Percentiles rank a stretch among this genome's conserved stretches.
phyloP scores from a whole-genome alignment of 2,797 vertebrate species.

The Hylomyscus alleni region DNA sequence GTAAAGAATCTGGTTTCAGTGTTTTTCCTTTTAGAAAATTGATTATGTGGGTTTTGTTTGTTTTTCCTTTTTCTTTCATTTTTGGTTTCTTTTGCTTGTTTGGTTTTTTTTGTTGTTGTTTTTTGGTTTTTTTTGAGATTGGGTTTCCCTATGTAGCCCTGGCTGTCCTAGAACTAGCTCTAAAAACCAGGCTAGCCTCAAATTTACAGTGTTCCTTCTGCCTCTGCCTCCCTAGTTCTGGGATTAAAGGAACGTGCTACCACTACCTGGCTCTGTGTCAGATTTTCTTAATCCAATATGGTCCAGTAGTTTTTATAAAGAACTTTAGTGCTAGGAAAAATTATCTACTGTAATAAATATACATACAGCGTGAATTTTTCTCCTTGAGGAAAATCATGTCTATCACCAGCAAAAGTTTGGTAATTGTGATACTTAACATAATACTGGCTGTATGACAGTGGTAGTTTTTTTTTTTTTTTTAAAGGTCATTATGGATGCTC shows the following conservation, averaged over 20 bases:
- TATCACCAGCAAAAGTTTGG: slow-evolving; percentile 41
- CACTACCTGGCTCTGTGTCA: background rate
- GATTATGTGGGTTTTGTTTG: slow-evolving; percentile 8
- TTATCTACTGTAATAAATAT: slow-evolving; percentile 51
- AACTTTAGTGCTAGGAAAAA: slow-evolving; percentile 53
- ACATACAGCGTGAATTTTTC: slow-evolving; percentile 37
- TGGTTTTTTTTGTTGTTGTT: too few relatives aligned
- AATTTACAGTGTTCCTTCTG: background rate
- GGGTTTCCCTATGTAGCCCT: background rate
- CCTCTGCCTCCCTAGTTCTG: background rate
- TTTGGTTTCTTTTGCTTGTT: too few relatives aligned
- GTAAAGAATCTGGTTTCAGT: slow-evolving; percentile 50
- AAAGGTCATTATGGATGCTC: background rate
- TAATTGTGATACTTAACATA: slow-evolving; percentile 61
- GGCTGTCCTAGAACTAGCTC: background rate
- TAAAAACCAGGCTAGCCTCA: background rate
- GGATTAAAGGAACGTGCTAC: background rate
- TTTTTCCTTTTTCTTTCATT: background rate
- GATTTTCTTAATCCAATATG: slow-evolving; percentile 39
- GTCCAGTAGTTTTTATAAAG: slow-evolving; percentile 66
- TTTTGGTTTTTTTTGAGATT: background rate
- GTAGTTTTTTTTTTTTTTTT: background rate
- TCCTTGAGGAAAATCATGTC: slow-evolving; percentile 65
- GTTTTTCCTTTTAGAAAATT: slow-evolving; percentile 63
- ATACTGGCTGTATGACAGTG: slow-evolving; percentile 15